Evolutionary conservation across 2,113 vertebrate genomes (phyloP), one percentile per base, ranked within the genome.

Genomic region (Cyrtonyx montezumae): DNA sequence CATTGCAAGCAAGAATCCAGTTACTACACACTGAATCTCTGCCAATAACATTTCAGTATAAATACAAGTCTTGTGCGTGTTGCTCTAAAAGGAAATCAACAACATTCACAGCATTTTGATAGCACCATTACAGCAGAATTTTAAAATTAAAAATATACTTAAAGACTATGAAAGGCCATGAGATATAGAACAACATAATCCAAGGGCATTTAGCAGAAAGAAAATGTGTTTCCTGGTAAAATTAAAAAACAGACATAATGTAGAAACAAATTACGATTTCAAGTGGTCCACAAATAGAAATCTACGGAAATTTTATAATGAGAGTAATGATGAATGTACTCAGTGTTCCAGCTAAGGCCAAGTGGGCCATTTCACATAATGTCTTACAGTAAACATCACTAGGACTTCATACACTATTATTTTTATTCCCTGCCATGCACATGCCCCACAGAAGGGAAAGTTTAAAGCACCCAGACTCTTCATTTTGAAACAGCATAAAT

Each of bases 381-480:
- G 79, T 20, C 76, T 92, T 95, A 93, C 81, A 84, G 82, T 86
- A 94, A 95, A 93, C 69, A 92, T 45, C 91, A 91, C 84, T 68
- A 91, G 56, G 77, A 20, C 82, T 84, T 91, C 53, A 62, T 26
- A 66, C 28, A 46, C 34, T 11, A 65, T 28, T 65, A 74, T 86
- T 91, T 94, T 90, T 89, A 88, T 88, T 71, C 88, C 46, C 65
- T 80, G 51, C 25, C 73, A 90, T 18, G 42, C 68, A 88, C 0
- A 0, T 20, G 85, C 26, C 19, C 56, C 87, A 75, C 40, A 80
- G 78, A 42, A 94, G 89, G 7, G 3, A 43, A 79, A 81, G 15
- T 30, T 46, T 74, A 90, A 94, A 96, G n/a, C 67, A 87, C 11
- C 5, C 18, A 87, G 76, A 69, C 55, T 68, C 75, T 62, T 87